Percentiles rank a stretch among this genome's conserved stretches.
phyloP scores from a whole-genome alignment of 2,888 invertebrate species.

The Lochmaea crataegi region DNA sequence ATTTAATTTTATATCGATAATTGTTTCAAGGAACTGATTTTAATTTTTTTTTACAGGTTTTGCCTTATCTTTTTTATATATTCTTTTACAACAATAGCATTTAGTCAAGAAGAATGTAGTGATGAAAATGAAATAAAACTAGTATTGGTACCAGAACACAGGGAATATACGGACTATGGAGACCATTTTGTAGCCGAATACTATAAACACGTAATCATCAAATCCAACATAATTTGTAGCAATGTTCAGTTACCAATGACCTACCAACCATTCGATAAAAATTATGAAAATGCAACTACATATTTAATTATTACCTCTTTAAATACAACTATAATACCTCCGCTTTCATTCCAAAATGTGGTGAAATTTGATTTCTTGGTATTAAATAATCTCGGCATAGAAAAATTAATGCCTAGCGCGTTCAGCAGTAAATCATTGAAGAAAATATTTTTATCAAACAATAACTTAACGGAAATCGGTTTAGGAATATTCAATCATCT shows the following conservation, averaged over 20 bases:
- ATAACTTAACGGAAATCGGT: constrained; percentile 8
- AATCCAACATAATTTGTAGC: not conserved
- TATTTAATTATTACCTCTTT: not conserved
- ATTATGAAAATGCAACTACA: not conserved
- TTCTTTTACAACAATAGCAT: not conserved
- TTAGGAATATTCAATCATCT: constrained; percentile 13
- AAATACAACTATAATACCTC: not conserved
- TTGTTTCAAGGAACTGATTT: not conserved
- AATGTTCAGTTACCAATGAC: not conserved
- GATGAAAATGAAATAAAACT: not conserved
- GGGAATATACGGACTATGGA: not conserved
- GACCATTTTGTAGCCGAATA: not conserved
- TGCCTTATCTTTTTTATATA: not conserved
- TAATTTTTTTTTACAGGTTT: not conserved
- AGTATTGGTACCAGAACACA: not conserved
- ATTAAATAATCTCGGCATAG: constrained; percentile 1
- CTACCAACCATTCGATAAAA: not conserved
- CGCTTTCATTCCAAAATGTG: not conserved
- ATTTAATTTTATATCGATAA: no score
- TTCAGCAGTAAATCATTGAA: constrained; percentile 50
- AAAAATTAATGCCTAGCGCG: constrained; percentile 1
- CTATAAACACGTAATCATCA: not conserved
- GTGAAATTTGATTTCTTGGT: not conserved
- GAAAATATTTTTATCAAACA: constrained; percentile 56
- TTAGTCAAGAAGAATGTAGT: not conserved